Base-by-base conservation (phyloP, 2,797 vertebrate genomes). In the Helicolenus hilgendorfi region DNA sequence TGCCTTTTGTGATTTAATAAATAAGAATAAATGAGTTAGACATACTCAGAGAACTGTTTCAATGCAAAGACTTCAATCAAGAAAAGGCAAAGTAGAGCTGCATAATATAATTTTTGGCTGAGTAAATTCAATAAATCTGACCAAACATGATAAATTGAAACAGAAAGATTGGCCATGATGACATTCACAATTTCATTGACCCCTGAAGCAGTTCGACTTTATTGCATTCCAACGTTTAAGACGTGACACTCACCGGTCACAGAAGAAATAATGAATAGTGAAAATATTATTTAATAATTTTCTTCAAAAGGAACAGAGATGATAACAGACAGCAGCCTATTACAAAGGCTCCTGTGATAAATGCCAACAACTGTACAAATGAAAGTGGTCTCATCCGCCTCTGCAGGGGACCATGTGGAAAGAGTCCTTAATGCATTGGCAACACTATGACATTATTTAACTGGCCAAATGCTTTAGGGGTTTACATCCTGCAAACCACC, bases 161-260 rank as follows among this genome's bases (percentile, higher is more conserved):
- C 2, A n/a, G 45, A 56, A 65, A 41, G 81, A 90, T 76, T 83
- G 82, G 58, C 77, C 68, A 67, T 88, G 89, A 89, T 88, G 89
- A 89, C 91, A 95, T 95, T 94, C 91, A 86, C 55, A 38, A 58
- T 85, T 89, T 88, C 67, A 86, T 49, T 62, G 64, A 92, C 38
- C 85, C 59, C 69, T 64, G 68, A 77, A 72, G 67, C 62, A 60
- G 79, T 81, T 87, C 2, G 29, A 64, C 13, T 59, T 83, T 72
- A 38, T 67, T 55, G 20, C 36, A 70, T 33, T 85, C 58, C 56
- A 45, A 78, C 20, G 1, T 45, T 14, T 2, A 35, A 59, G 72
- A 45, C 74, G 78, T 18, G 56, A 65, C 55, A 81, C 45, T 49
- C 45, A 49, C 5, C 29, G 31, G 45, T 56, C 4, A 77, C 69